A percentile compares a stretch with the other conserved stretches of the same genome.
phyloP scores from a whole-genome alignment of 2,113 vertebrate genomes.

The Poeciliopsis prolifica region DNA sequence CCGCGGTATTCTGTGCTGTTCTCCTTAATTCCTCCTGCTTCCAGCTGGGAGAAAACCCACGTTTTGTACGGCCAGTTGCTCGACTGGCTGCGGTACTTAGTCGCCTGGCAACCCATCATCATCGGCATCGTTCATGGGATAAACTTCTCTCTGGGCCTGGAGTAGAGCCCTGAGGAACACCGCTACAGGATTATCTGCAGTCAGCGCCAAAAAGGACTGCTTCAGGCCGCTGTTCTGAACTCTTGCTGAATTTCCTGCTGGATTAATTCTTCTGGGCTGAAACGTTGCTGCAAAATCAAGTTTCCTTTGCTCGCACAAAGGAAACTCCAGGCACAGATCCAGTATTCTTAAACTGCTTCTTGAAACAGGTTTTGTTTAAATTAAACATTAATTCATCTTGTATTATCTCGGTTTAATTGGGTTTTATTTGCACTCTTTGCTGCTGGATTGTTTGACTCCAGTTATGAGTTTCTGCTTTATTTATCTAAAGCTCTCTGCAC shows the following conservation, averaged over 20 bases:
- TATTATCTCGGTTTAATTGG: not conserved
- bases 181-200: accelerated
- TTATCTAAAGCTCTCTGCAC: not conserved
- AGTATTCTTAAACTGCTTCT: not conserved
- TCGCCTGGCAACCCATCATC: slow-evolving; percentile 79
- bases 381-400: accelerated
- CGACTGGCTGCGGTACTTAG: slow-evolving; percentile 80
- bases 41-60: slow-evolving; percentile 77
- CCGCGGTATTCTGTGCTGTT: accelerated
- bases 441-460: not conserved
- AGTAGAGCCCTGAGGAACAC: slow-evolving; percentile 52
- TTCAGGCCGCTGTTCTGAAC: not conserved
- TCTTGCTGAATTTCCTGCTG: not conserved
- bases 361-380: not conserved
- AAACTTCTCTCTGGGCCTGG: slow-evolving; percentile 78
- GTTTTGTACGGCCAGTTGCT: slow-evolving; percentile 78
- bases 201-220: not conserved
- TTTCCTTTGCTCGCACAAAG: not conserved
- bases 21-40: slow-evolving; percentile 57
- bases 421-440: slow-evolving; percentile 14
- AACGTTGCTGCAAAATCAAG: not conserved
- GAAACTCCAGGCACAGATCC: slow-evolving; percentile 5
- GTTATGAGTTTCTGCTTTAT: not conserved
- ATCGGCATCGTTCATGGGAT: slow-evolving; percentile 77
- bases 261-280: not conserved